Conservation (phyloP, 2,888 invertebrate species). For the Mythimna albipuncta region DNA sequence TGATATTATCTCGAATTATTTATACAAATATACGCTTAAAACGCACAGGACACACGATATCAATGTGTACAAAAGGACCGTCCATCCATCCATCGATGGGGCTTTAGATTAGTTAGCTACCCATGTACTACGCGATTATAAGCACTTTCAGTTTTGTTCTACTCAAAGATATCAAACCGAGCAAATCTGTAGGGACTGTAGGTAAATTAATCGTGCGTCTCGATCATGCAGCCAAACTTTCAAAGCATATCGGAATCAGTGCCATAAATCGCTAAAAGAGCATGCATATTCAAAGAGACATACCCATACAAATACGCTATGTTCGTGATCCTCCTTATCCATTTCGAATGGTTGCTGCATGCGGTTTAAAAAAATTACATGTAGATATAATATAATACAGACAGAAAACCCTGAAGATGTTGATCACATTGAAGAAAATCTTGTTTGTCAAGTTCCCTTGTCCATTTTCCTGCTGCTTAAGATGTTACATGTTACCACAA, state of each 20-base stretch:
- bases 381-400: not conserved
- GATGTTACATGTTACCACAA: not conserved
- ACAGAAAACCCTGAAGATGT: not conserved
- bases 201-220: not conserved
- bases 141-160: not conserved
- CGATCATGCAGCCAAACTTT: constrained; percentile 8
- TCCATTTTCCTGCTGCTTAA: not conserved
- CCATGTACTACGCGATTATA: not conserved
- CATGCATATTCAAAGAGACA: constrained; percentile 72
- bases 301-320: constrained; percentile 91
- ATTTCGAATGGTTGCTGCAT: constrained; percentile 84
- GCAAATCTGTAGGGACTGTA: not conserved
- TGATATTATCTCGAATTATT: too few species aligned
- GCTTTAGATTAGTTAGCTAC: not conserved
- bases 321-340: constrained; percentile 86
- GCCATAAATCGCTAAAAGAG: not conserved
- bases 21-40: too few species aligned
- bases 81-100: not conserved
- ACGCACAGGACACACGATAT: too few species aligned
- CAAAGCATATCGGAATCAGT: not conserved
- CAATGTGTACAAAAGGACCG: too few species aligned
- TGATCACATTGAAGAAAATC: constrained; percentile 4
- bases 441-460: not conserved
- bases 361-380: constrained; percentile 57
- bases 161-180: not conserved